Evolutionary conservation across 2,797 vertebrate genomes (phyloP), one percentile per base, ranked within the genome.

Genomic region (Poeciliopsis gracilis): DNA sequence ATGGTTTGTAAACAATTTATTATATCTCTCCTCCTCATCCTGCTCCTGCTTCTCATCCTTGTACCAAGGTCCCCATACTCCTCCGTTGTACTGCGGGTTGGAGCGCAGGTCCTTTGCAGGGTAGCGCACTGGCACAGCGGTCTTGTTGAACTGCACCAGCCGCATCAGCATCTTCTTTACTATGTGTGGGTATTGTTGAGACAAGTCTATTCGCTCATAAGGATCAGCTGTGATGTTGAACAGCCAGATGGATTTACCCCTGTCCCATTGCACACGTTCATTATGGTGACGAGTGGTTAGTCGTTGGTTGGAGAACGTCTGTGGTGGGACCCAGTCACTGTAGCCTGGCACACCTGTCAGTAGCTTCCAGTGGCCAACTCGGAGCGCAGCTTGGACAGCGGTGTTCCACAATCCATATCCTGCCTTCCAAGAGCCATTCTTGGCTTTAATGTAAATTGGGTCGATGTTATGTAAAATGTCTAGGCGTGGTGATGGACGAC

Each of bases 391-490:
- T 55, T 97, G 98, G 77, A 99, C 92, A 0, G 98, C 97, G 0
- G 98, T 99, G 94, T 99, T 97, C 98, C 98, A 99, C 83, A 99
- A 93, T 0, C 98, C 98, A 0, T 96, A 97, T 46, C 98, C 98
- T 0, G 97, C 97, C 59, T 97, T 97, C 97, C 95, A 98, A 0
- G 98, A 99, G 23, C 98, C 98, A 0, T 97, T 97, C 91, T 96
- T 97, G 7, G 98, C 97, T 90, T 97, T 98, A 61, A 96, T 95
- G 82, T 98, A 99, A 84, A 99, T 96, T 0, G 98, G 98, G 83
- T 99, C 98, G 7, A 99, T 99, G 93, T 99, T 99, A 92, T 99
- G 98, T 51, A 99, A 93, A 88, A 99, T 98, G 87, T 99, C 98
- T 23, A 96, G 93, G 23, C 98, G 96, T 2, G 98, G 98, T 0